Conservation (phyloP, 2,888 invertebrate genomes). For the Aspidiotus destructor region DNA sequence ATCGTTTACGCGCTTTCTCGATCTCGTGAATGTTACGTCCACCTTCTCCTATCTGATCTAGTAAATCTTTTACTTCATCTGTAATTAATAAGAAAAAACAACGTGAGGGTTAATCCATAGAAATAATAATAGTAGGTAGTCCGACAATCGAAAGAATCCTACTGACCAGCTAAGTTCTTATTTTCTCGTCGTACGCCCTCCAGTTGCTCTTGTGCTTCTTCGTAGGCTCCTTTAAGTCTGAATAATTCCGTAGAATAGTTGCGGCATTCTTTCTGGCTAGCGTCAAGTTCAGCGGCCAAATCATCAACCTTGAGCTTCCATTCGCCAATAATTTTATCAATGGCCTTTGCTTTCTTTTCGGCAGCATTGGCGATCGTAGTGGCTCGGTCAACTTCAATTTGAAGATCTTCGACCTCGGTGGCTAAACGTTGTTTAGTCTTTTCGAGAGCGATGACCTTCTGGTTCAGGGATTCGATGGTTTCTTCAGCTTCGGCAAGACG, state of each 20-base stretch:
- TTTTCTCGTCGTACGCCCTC: conserved; percentile 98
- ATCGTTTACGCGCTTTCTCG: conserved; percentile 95
- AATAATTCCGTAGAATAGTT: conserved; percentile 99
- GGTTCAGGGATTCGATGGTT: conserved; percentile 93
- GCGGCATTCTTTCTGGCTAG: conserved; percentile 98
- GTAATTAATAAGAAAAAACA: neutral
- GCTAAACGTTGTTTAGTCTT: conserved; percentile 96
- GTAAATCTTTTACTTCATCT: conserved; percentile 98
- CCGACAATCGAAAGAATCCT: neutral
- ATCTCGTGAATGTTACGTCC: conserved; percentile 99
- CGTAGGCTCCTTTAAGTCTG: conserved; percentile 93
- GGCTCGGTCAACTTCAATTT: conserved; percentile 95
- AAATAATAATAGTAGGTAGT: no score
- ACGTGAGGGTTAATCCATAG: neutral
- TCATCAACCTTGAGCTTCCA: conserved; percentile 99
- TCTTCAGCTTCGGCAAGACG: conserved; percentile 96
- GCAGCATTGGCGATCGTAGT: conserved; percentile 91
- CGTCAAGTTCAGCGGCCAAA: conserved; percentile 92
- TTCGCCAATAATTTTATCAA: conserved; percentile 99
- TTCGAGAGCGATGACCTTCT: conserved; percentile 92
- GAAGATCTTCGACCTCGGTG: conserved; percentile 95
- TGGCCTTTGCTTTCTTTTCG: conserved; percentile 99
- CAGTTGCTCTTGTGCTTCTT: conserved; percentile 93
- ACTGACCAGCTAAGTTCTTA: conserved; percentile 82
- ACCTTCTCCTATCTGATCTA: conserved; percentile 99